phyloP scores from a whole-genome alignment of 1,140 invertebrate species.

The Atta cephalotes region DNA sequence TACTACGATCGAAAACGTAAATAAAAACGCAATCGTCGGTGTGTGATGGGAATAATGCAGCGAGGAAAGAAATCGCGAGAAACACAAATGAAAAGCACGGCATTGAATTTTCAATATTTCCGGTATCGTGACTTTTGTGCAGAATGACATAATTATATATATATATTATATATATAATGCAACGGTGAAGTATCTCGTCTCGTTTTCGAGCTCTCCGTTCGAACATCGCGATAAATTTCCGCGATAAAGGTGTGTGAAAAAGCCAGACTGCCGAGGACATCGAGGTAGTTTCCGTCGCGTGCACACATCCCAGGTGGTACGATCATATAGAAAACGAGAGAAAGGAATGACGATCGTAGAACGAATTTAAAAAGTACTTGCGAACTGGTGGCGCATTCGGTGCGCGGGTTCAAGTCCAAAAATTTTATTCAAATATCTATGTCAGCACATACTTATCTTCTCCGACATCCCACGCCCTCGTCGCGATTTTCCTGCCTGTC shows the following conservation, averaged over 20 bases:
- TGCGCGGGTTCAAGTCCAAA: not conserved
- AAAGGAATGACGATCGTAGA: conserved; percentile 53
- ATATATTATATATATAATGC: conserved; percentile 26
- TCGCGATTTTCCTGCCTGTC: conserved; percentile 12
- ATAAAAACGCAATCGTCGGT: not conserved
- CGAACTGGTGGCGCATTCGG: conserved; percentile 27
- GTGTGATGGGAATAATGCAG: not conserved
- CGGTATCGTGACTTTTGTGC: not conserved
- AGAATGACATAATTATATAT: conserved; percentile 23
- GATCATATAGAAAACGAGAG: conserved; percentile 35
- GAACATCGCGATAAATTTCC: conserved; percentile 29
- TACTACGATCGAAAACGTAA: conserved; percentile 23
- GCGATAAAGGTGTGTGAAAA: conserved; percentile 31
- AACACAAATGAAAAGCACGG: not conserved
- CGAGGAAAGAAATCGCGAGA: not conserved
- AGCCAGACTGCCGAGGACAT: not conserved
- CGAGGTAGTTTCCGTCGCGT: conserved; percentile 42
- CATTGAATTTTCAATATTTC: not conserved
- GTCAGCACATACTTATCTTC: conserved; percentile 56
- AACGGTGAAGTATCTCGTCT: not conserved
- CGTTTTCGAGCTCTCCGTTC: not conserved
- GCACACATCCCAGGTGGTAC: conserved; percentile 39
- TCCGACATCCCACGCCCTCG: not conserved
- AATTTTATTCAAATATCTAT: conserved; percentile 63
- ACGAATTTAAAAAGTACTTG: conserved; percentile 61